Conservation (phyloP, 2,888 invertebrate species). For the Piscicola geometra region DNA sequence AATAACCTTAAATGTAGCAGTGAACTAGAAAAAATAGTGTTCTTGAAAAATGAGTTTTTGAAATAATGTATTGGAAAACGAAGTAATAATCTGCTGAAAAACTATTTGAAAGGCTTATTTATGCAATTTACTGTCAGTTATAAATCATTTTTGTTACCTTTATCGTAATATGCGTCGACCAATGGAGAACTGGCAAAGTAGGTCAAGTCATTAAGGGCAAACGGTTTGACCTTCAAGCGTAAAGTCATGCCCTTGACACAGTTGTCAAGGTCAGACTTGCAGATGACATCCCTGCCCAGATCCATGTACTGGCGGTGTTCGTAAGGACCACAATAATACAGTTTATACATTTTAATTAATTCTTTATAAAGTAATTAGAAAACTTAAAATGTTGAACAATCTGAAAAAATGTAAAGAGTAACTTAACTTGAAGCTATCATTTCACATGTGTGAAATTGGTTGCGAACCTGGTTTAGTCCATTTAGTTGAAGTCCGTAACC, state of each 20-base stretch:
- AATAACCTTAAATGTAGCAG: not conserved
- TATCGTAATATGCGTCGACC: slow-evolving; percentile 49
- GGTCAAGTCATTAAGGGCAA: slow-evolving; percentile 47
- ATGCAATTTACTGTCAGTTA: slow-evolving; percentile 48
- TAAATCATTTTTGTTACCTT: not conserved
- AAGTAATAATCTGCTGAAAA: no score
- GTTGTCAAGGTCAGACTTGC: slow-evolving; percentile 50
- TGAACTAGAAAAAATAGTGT: no score
- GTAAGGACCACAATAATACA: no score
- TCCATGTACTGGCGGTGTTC: slow-evolving; percentile 53
- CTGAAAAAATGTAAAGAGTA: no score
- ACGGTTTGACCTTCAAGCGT: slow-evolving; percentile 47
- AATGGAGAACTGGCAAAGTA: slow-evolving; percentile 52
- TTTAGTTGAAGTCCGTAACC: slow-evolving; percentile 45
- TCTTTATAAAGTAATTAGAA: no score
- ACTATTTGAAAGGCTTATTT: slow-evolving; percentile 47
- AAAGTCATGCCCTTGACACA: slow-evolving; percentile 50
- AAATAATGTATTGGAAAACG: not conserved
- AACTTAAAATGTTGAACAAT: no score
- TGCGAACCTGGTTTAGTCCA: slow-evolving; percentile 43
- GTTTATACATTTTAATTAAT: no score
- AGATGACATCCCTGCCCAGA: slow-evolving; percentile 49
- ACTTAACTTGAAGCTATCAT: not conserved
- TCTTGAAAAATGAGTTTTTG: not conserved
- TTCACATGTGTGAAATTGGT: no score